Conservation (phyloP, 2,888 invertebrate species). For the Oscheius myriophilus region DNA sequence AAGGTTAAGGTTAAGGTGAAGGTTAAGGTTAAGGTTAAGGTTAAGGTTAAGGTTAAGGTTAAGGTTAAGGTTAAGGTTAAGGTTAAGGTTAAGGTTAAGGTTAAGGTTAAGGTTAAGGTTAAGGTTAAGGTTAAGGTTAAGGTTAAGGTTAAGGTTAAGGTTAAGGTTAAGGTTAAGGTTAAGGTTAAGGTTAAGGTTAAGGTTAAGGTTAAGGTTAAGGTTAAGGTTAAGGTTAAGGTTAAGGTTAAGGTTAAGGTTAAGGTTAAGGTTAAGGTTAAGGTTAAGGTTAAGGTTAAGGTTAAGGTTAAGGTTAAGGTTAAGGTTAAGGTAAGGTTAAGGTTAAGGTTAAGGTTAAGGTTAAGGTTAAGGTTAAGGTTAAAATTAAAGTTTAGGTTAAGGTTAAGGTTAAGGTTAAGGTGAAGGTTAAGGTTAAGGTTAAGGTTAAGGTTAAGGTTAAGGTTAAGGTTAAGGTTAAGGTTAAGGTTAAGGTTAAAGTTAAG, state of each 20-base stretch:
- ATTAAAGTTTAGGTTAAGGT: too few species aligned
- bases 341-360: conserved; percentile 43
- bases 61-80: conserved; percentile 42
- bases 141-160: conserved; percentile 47
- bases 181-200: conserved; percentile 42
- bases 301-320: conserved; percentile 42
- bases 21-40: conserved; percentile 47
- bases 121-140: conserved; percentile 35
- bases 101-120: conserved; percentile 38
- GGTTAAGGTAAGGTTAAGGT: conserved; percentile 42
- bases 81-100: conserved; percentile 43
- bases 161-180: conserved; percentile 46
- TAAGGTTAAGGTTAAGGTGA: conserved; percentile 50
- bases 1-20: conserved; percentile 35
- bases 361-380: too few species aligned
- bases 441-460: conserved; percentile 36
- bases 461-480: conserved; percentile 37
- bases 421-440: conserved; percentile 42
- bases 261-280: conserved; percentile 47
- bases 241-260: conserved; percentile 35
- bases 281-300: conserved; percentile 46
- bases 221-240: conserved; percentile 38
- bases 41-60: conserved; percentile 46
- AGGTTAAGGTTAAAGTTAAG: conserved; percentile 44
- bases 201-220: conserved; percentile 43